Base-by-base conservation (phyloP, 2,113 vertebrate genomes). In the Oostethus manadensis region DNA sequence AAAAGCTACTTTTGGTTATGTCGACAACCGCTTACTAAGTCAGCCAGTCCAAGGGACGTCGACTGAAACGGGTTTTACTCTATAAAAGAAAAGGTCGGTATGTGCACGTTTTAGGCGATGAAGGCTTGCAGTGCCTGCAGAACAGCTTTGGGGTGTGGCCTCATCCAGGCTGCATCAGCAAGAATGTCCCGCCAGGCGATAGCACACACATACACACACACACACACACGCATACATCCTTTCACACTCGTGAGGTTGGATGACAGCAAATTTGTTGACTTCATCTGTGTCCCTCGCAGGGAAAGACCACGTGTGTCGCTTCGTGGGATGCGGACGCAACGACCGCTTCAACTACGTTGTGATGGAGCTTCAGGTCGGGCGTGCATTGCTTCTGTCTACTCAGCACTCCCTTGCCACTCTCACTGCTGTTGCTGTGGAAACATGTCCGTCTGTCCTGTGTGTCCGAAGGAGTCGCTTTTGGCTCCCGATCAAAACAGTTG, bases 341-440 rank as follows among this genome's bases (percentile, higher is more conserved):
- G 97, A 99, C 80, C 92, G 94, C 69, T 98, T 99, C 81, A 99
- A 99, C 89, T 98, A 98, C 61, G 96, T 99, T 67, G 97, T 98
- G 80, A 99, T 99, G 97, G 95, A 98, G 71, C 91, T 99, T 64
- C 97, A 99, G 93, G 97, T 99, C 68, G 33, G 77, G 65, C 10
- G 22, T 26, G n/a, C 29, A 6, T 8, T 33, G 29, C 29, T 33
- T 7, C 7, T 33, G 29, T 8, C 29, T 8, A 33, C 7, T 33
- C 2, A 26, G 5, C 23, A 26, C 23, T 26, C 5, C 2, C 2
- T 5, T 26, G 23, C 23, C 23, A 26, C 23, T 26, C 23, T 26
- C 23, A 26, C 23, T 26, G 2, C 23, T 26, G 23, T 2, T 26
- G 5, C 5, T 26, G 23, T 26, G 23, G 5, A 26, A 26, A 26